These are phyloP conservation scores for Syngnathus rostellatus DNA, from an alignment of 2,797 vertebrate species.

Conservation along the genomic window DNA sequence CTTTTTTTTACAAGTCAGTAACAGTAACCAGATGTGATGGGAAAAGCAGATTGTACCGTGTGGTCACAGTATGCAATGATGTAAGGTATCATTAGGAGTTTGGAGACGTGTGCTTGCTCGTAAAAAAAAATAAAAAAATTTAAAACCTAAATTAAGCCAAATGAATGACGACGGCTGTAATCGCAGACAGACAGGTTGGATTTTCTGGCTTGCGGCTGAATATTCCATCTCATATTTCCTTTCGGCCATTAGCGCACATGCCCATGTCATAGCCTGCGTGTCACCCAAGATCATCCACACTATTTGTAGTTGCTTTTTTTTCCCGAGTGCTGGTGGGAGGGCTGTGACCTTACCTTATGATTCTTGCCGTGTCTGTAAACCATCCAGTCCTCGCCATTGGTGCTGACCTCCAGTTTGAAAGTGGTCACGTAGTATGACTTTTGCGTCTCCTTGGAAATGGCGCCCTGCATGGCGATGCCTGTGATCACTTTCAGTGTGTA, in stretches of 20 bases:
- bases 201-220: conserved; percentile 23
- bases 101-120: conserved; percentile 31
- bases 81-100: conserved; percentile 33
- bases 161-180: conserved; percentile 37
- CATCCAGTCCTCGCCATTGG: conserved; percentile 99
- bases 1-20: conserved; percentile 22
- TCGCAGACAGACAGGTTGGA: conserved; percentile 35
- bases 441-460: conserved; percentile 89
- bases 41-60: conserved; percentile 26
- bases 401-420: conserved; percentile 97
- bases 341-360: conserved; percentile 79
- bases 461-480: conserved; percentile 92
- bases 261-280: conserved; percentile 23
- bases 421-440: conserved; percentile 86
- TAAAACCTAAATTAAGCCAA: conserved; percentile 35
- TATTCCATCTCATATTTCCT: conserved; percentile 39
- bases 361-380: conserved; percentile 95
- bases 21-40: conserved; percentile 51
- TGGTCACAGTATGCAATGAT: conserved; percentile 23
- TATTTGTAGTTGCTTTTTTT: conserved; percentile 4
- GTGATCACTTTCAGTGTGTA: conserved; percentile 84
- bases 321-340: neutral
- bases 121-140: conserved; percentile 26
- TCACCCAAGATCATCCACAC: neutral
- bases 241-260: conserved; percentile 1